phyloP scores from a whole-genome alignment of 2,888 invertebrate species.

The Apotomis betuletana region DNA sequence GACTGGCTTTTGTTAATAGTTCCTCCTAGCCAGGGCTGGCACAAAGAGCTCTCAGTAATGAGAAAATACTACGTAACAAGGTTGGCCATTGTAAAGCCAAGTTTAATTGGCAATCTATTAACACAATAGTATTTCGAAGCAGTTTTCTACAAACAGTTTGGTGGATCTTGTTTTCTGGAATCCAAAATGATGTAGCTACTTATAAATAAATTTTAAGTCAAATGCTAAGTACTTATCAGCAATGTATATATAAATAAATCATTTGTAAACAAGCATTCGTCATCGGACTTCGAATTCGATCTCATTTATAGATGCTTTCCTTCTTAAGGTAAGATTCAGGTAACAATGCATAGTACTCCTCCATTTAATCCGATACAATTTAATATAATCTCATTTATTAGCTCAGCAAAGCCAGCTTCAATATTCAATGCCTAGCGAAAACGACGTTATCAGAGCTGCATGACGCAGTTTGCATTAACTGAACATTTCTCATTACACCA shows the following conservation, averaged over 20 bases:
- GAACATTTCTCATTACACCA: constrained; percentile 17
- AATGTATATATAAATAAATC: too few relatives aligned
- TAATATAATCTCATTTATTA: too few relatives aligned
- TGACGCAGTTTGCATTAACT: constrained; percentile 14
- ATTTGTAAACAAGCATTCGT: too few relatives aligned
- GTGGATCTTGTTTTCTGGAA: background rate
- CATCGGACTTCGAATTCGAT: too few relatives aligned
- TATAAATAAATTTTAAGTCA: background rate
- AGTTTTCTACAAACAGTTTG: background rate
- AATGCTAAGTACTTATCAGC: too few relatives aligned
- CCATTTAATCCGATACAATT: too few relatives aligned
- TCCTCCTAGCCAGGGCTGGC: constrained; percentile 52
- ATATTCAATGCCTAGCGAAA: background rate
- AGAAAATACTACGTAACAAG: constrained; percentile 36
- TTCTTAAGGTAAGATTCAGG: too few relatives aligned
- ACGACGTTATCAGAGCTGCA: background rate
- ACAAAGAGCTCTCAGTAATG: constrained; percentile 34
- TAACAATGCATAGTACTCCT: too few relatives aligned
- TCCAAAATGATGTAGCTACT: background rate
- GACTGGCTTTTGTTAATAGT: constrained; percentile 53
- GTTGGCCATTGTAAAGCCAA: constrained; percentile 27
- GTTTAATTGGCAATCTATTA: constrained; percentile 42
- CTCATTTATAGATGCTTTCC: too few relatives aligned
- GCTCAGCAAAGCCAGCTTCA: background rate
- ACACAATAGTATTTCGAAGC: constrained; percentile 26